Base-by-base conservation (phyloP, 2,888 invertebrate species). In the Phalangium opilio region DNA sequence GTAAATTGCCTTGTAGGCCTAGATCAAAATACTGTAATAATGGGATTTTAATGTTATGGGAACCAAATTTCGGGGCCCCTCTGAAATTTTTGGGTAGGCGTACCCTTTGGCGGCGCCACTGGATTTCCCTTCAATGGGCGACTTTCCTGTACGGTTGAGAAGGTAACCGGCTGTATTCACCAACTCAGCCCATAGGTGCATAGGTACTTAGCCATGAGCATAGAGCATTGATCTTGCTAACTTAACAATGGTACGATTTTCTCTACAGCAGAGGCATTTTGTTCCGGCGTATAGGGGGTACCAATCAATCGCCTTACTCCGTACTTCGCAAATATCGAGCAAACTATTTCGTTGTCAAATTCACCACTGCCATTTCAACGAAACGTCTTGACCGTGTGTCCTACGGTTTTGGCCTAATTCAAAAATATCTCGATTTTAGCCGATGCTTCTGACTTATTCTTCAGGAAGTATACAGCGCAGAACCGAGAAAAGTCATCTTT, bases 401-500 rank as follows among this genome's bases (percentile, higher is more conserved):
- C 45, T 3, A 42, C 8, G 20, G 11, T 32, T 15, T 14, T 41
- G 2, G 38, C 21, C 21, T 44, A 10, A 8, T 32, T 39, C 12
- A 49, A 8, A 21, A 50, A 21, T 5, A 20, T 2, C 32, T 43
- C 5, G 2, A 45, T 10, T 2, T 32, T 17, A 12, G 11, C n/a
- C 14, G 17, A 4, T 11, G 38, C 39, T n/a, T 48, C 46, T 17
- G 41, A 45, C 8, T 49, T 48, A 19, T 41, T 5, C 18, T 38
- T 44, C 8, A 50, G 7, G 32, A 49, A 44, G 20, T 41, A 53
- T 38, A 43, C 45, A 36, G 21, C 32, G 4, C 38, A n/a, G 35
- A 48, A 53, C 11, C 44, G 41, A n/a, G 47, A 36, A 35, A 34
- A 51, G 19, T 50, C 43, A 41, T 52, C 52, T 21, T 47, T 56